Evolutionary conservation across 2,888 invertebrate species (phyloP), one percentile per base, ranked within the genome.

Genomic region (Autographa gamma): DNA sequence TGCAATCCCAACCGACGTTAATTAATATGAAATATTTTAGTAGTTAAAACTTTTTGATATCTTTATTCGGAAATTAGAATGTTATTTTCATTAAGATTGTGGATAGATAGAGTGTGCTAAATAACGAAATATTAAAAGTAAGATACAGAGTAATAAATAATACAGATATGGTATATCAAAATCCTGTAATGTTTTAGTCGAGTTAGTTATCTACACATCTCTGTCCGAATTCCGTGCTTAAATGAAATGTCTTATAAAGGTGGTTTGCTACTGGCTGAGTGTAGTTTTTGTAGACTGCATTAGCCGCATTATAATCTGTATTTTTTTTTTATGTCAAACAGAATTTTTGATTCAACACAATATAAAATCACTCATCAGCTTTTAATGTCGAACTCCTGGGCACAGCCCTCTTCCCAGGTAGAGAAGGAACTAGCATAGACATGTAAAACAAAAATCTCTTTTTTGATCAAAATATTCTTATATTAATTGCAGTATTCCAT

Each of bases 111-210:
- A 73, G 41, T 71, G 71, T 62, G 71, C 72, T 75, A 68, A 80
- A 73, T 69, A 71, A 58, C 56, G 63, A 25, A 63, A 68, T 41
- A 54, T 41, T 59, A 18, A 58, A 60, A 60, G 70, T 63, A 61
- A 59, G 76, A 78, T 74, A 77, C 77, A 77, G 69, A 77, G 71
- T 77, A 77, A 83, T 84, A 86, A 82, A 82, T 80, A 82, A 80
- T 76, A 73, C 63, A 70, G 73, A 73, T 61, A 77, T 71, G 69
- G 75, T 79, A 75, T 72, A 70, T 79, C 84, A 76, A 79, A 81
- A 73, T 58, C 59, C 68, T 68, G 76, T 80, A 82, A 80, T 87
- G 78, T 89, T 90, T 91, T 91, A 91, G 87, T 90, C 89, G 85
- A 79, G 81, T 83, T 66, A 19, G 84, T 76, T 85, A 85, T 84